Evolutionary conservation across 2,888 invertebrate genomes (phyloP).

Genomic region (Cynaeus angustus): DNA sequence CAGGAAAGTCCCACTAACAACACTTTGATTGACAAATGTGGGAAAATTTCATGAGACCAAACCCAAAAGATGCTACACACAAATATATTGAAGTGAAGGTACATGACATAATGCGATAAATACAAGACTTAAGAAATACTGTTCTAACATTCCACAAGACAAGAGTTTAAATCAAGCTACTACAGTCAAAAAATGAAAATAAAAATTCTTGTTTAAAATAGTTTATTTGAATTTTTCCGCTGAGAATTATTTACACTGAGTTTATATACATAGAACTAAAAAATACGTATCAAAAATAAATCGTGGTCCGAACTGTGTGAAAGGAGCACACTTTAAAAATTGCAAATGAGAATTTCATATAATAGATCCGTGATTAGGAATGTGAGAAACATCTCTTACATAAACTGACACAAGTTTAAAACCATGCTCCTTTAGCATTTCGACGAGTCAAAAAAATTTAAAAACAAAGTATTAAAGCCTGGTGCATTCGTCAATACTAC

Average conservation of each 20-base stretch:
- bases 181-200: conserved; percentile 26
- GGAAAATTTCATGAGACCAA: conserved; percentile 55
- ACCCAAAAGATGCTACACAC: conserved; percentile 59
- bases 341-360: neutral
- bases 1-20: conserved; percentile 16
- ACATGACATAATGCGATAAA: conserved; percentile 28
- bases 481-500: conserved; percentile 70
- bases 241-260: conserved; percentile 41
- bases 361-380: neutral
- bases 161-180: conserved; percentile 23
- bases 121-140: conserved; percentile 17
- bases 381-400: conserved; percentile 3
- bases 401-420: conserved; percentile 36
- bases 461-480: conserved; percentile 61
- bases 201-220: conserved; percentile 36
- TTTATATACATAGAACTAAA: conserved; percentile 46
- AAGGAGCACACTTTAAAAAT: conserved; percentile 44
- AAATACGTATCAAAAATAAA: conserved; percentile 46
- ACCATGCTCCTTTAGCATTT: conserved; percentile 26
- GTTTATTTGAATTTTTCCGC: conserved; percentile 23
- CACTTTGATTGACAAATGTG: conserved; percentile 4
- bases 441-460: conserved; percentile 19
- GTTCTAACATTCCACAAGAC: conserved; percentile 36
- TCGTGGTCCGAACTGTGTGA: conserved; percentile 27
- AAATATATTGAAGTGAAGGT: conserved; percentile 53